These are phyloP conservation scores for Arge pagana DNA, from an alignment of 2,888 invertebrate genomes.

Conservation along the genomic window DNA sequence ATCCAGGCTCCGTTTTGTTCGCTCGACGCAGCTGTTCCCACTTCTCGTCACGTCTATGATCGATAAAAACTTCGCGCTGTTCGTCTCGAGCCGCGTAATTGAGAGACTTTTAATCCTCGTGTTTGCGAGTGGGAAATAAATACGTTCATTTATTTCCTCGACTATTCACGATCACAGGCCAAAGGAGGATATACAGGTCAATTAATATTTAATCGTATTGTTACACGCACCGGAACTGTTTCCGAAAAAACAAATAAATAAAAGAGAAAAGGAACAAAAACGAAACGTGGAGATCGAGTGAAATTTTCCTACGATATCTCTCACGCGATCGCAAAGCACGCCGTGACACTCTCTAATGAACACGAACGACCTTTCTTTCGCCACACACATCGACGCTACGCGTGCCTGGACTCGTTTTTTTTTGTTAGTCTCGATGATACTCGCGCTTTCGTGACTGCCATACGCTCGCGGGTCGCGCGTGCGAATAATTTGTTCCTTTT, in stretches of 20 bases:
- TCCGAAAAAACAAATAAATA: no score
- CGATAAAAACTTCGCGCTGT: constrained; percentile 28
- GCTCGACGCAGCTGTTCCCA: constrained; percentile 30
- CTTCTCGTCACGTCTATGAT: constrained; percentile 29
- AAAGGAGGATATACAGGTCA: no score
- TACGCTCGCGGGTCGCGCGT: neutral
- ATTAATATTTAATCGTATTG: no score
- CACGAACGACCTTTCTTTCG: constrained; percentile 1
- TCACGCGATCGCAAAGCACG: constrained; percentile 14
- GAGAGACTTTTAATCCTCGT: no score
- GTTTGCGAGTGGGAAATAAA: constrained; percentile 24
- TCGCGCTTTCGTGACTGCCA: neutral
- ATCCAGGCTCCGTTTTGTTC: constrained; percentile 13
- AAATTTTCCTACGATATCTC: constrained; percentile 10
- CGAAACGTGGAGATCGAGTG: no score
- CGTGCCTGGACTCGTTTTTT: constrained; percentile 8
- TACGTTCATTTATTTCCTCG: constrained; percentile 17
- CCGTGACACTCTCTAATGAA: constrained; percentile 13
- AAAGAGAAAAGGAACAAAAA: no score
- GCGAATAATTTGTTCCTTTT: neutral
- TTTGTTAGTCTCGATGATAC: constrained; percentile 1
- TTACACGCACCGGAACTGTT: no score
- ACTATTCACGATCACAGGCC: no score
- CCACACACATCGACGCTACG: neutral
- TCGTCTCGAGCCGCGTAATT: neutral